Evolutionary conservation across 2,797 vertebrate genomes (phyloP).

Genomic region (Apogon talboti): DNA sequence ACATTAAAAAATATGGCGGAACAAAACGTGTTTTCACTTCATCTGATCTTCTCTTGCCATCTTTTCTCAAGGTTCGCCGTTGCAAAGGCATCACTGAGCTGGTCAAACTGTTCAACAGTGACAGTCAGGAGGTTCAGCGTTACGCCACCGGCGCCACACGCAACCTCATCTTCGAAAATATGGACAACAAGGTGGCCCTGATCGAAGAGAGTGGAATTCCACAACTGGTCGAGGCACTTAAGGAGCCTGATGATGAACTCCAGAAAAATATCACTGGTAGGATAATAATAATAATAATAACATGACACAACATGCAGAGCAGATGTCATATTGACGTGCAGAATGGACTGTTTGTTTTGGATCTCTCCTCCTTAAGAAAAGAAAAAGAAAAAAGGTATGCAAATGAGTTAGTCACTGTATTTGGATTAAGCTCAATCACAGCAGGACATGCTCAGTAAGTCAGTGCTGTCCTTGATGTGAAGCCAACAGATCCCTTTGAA

Average conservation of each 20-base stretch:
- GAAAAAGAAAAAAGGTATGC: too few relatives aligned
- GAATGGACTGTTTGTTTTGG: neutral
- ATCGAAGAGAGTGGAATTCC: slow-evolving; percentile 90
- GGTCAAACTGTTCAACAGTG: slow-evolving; percentile 90
- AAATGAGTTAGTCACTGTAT: too few relatives aligned
- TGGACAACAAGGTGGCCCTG: slow-evolving; percentile 90
- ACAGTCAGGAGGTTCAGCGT: slow-evolving; percentile 90
- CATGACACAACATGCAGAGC: slow-evolving; percentile 4
- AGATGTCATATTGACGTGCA: neutral
- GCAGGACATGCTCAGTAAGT: neutral
- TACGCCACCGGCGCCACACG: slow-evolving; percentile 92
- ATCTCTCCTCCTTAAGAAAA: neutral
- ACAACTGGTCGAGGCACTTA: slow-evolving; percentile 86
- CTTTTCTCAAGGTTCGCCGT: slow-evolving; percentile 83
- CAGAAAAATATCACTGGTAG: slow-evolving; percentile 95
- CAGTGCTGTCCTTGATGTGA: slow-evolving; percentile 16
- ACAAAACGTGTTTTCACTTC: too few relatives aligned
- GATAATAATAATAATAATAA: too few relatives aligned
- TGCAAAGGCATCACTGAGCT: slow-evolving; percentile 86
- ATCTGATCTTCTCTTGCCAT: neutral
- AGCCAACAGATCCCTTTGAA: slow-evolving; percentile 15
- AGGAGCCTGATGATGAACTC: slow-evolving; percentile 88
- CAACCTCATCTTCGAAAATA: slow-evolving; percentile 94
- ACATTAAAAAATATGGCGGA: too few relatives aligned
- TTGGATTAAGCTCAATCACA: too few relatives aligned